A percentile compares a stretch with the other conserved stretches of the same genome.
These are phyloP conservation scores for Taphrorychus bicolor DNA, from an alignment of 2,888 invertebrate species.

Conservation along the genomic window DNA sequence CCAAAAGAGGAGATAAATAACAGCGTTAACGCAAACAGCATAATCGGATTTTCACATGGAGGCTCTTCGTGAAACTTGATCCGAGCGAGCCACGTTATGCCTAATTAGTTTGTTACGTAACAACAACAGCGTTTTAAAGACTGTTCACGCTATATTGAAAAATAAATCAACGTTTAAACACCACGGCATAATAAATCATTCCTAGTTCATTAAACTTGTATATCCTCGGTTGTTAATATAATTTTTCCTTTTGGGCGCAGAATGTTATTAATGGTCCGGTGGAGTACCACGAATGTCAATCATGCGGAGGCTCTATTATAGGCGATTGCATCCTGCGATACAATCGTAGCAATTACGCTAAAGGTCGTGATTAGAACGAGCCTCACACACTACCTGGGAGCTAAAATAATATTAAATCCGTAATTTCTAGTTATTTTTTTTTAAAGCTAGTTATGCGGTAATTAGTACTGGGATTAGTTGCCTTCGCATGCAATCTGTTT, in stretches of 20 bases:
- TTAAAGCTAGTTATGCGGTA: too few species aligned
- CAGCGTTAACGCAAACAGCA: background rate
- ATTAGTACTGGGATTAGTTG: too few species aligned
- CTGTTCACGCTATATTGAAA: slow-evolving; percentile 13
- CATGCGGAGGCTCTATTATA: slow-evolving; percentile 26
- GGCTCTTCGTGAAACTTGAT: background rate
- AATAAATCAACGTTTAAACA: slow-evolving; percentile 18
- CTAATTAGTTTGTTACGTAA: slow-evolving; percentile 9
- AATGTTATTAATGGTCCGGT: slow-evolving; percentile 28
- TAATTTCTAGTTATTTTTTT: too few species aligned
- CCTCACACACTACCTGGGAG: background rate
- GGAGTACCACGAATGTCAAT: slow-evolving; percentile 26
- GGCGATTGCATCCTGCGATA: slow-evolving; percentile 28
- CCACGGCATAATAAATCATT: slow-evolving; percentile 13
- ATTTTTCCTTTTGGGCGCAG: slow-evolving; percentile 22
- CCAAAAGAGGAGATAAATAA: too few species aligned
- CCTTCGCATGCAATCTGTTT: too few species aligned
- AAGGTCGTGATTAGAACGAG: background rate
- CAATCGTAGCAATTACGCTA: slow-evolving; percentile 6
- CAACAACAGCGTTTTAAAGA: background rate
- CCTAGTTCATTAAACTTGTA: slow-evolving; percentile 23
- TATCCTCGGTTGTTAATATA: slow-evolving; percentile 16
- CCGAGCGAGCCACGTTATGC: background rate
- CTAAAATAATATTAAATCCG: background rate
- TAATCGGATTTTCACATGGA: background rate